Evolutionary conservation across 2,888 invertebrate genomes (phyloP).

Genomic region (Arge pagana): DNA sequence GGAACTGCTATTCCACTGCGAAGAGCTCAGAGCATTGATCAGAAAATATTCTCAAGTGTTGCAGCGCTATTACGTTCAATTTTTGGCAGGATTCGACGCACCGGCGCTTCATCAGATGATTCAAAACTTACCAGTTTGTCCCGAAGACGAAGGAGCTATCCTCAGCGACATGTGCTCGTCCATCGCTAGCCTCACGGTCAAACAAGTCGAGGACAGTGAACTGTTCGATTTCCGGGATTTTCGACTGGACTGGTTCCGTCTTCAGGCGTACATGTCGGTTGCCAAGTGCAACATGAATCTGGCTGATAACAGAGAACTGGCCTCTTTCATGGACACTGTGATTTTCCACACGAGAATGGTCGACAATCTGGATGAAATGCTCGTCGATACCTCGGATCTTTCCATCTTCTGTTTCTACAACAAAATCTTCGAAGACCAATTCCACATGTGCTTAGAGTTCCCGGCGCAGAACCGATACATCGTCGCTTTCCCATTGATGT

Average conservation of each 20-base stretch:
- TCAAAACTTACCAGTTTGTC: conserved; percentile 81
- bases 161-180: conserved; percentile 90
- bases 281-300: conserved; percentile 79
- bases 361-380: conserved; percentile 94
- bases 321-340: conserved; percentile 91
- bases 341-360: conserved; percentile 98
- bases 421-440: conserved; percentile 96
- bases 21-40: conserved; percentile 91
- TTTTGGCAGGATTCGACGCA: conserved; percentile 94
- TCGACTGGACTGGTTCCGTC: conserved; percentile 94
- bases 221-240: conserved; percentile 94
- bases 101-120: conserved; percentile 84
- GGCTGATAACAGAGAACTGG: conserved; percentile 82
- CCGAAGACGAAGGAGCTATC: conserved; percentile 95
- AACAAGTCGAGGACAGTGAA: conserved; percentile 96
- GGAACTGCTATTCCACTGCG: conserved; percentile 97
- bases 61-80: conserved; percentile 97
- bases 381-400: conserved; percentile 95
- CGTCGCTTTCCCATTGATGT: conserved; percentile 96
- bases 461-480: conserved; percentile 98
- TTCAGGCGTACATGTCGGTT: conserved; percentile 92
- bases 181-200: conserved; percentile 82
- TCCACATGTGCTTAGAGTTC: conserved; percentile 98
- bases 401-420: conserved; percentile 98
- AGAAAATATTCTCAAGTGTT: conserved; percentile 96